A percentile compares a stretch with the other conserved stretches of the same genome.
These are phyloP conservation scores for Penaeus vannamei DNA, from an alignment of 1,140 invertebrate genomes.

Conservation along the genomic window DNA sequence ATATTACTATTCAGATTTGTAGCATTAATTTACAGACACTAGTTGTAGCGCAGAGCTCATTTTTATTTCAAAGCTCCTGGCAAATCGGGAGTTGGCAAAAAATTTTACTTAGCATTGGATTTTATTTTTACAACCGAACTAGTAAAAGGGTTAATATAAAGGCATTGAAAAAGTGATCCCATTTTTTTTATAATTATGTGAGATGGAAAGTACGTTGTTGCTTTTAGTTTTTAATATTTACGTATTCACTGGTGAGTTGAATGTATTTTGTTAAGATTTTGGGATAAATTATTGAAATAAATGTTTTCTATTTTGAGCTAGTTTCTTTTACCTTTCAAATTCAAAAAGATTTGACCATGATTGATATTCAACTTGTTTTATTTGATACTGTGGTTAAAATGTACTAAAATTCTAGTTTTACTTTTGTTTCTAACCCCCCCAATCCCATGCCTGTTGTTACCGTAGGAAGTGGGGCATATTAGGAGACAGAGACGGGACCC, in stretches of 20 bases:
- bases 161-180: background rate
- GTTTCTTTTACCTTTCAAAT: background rate
- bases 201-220: constrained; percentile 22
- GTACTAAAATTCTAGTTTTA: no score
- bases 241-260: background rate
- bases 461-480: no score
- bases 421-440: no score
- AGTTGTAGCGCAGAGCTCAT: no score
- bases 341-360: background rate
- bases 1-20: no score
- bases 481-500: no score
- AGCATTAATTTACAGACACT: no score
- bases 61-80: no score
- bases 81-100: no score
- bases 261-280: constrained; percentile 31
- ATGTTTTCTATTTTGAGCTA: background rate
- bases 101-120: no score
- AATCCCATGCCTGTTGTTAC: no score
- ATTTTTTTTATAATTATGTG: background rate
- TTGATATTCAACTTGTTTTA: background rate
- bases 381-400: background rate
- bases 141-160: background rate
- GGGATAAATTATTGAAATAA: constrained; percentile 30
- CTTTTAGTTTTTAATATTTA: constrained; percentile 24
- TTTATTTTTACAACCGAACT: no score